phyloP scores from a whole-genome alignment of 2,888 invertebrate genomes.

The Koerneria pararmatus region DNA sequence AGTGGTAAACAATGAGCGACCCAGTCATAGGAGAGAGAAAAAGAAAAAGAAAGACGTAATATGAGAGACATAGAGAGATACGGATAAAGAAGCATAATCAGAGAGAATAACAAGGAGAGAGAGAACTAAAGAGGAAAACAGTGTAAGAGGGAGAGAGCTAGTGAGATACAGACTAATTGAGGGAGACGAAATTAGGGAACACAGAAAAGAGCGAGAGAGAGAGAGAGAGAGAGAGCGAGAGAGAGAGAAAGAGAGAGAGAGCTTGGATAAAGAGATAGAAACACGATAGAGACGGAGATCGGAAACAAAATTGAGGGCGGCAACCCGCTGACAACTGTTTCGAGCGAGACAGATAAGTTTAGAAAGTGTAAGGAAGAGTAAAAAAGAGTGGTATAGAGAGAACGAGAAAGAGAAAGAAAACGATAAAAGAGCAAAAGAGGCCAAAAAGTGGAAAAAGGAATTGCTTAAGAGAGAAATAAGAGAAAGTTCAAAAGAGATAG shows the following conservation, averaged over 20 bases:
- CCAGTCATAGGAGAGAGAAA: background rate
- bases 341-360: conserved; percentile 8
- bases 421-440: conserved; percentile 10
- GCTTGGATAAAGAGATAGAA: no score
- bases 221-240: conserved; percentile 6
- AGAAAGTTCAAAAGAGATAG: background rate
- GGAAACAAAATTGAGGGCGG: no score
- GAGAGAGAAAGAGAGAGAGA: conserved; percentile 13
- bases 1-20: background rate
- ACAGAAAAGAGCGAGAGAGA: background rate
- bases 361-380: no score
- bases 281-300: no score
- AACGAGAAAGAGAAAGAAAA: background rate
- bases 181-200: background rate
- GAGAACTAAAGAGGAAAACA: background rate
- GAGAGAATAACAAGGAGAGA: background rate
- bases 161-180: background rate
- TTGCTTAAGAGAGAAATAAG: background rate
- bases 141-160: background rate
- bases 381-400: no score
- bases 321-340: no score
- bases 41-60: background rate
- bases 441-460: background rate
- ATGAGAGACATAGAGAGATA: conserved; percentile 1
- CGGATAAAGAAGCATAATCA: background rate